A percentile compares a stretch with the other conserved stretches of the same genome.
These are phyloP conservation scores for Chitala chitala DNA, from an alignment of 2,113 vertebrate genomes.

Conservation along the genomic window DNA sequence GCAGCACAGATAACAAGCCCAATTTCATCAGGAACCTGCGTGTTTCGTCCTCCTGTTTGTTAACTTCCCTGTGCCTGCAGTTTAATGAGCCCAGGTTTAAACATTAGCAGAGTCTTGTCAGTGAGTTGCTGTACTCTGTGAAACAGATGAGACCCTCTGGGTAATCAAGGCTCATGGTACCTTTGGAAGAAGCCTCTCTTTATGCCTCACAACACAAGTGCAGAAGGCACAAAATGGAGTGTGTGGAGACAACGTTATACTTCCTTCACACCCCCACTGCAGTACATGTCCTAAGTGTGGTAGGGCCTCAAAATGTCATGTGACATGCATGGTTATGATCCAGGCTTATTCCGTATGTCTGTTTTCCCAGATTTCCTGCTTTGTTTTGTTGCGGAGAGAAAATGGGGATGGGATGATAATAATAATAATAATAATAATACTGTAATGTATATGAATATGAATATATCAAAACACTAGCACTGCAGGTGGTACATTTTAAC, in stretches of 20 bases:
- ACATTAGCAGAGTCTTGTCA: neutral
- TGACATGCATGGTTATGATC: neutral
- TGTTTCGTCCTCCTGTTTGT: constrained; percentile 3
- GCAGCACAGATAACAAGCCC: neutral
- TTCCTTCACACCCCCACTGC: too few relatives aligned
- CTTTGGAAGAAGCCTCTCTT: neutral
- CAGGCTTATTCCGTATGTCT: neutral
- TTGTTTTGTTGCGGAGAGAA: too few relatives aligned
- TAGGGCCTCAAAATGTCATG: neutral
- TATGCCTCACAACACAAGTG: neutral
- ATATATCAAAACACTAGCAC: too few relatives aligned
- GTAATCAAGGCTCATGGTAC: constrained; percentile 16
- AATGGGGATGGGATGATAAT: too few relatives aligned
- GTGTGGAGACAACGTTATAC: neutral
- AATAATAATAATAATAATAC: too few relatives aligned
- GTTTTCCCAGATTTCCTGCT: neutral
- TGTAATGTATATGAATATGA: too few relatives aligned
- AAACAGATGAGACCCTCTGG: constrained; percentile 19
- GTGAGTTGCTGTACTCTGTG: constrained; percentile 3
- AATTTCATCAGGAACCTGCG: neutral
- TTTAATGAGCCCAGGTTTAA: constrained; percentile 7
- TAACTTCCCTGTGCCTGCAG: neutral
- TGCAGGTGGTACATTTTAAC: too few relatives aligned
- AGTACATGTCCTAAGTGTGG: too few relatives aligned
- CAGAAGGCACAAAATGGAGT: neutral